Evolutionary conservation across 2,113 vertebrate species (phyloP), one percentile per base, ranked within the genome.

Genomic region (Callaeas wilsoni): DNA sequence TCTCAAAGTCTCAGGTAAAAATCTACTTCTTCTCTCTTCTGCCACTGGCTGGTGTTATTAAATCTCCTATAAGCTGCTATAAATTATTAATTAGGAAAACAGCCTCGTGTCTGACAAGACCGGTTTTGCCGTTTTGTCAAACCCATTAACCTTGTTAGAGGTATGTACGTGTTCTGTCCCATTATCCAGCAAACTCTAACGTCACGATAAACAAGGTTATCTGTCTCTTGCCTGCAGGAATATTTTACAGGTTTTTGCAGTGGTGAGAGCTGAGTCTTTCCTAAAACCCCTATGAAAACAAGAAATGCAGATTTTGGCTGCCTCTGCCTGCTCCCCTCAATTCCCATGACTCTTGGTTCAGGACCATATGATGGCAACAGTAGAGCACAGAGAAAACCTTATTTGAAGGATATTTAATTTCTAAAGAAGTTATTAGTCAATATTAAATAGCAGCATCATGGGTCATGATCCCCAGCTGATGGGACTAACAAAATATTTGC

Each of bases 11-110:
- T 42, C 78, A 39, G 35, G 13, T 29, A 9, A 70, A 74, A 7
- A 27, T 11, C 18, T 33, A 1, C 29, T 41, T 5, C 15, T 84
- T 41, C 55, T 84, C 41, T 32, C n/a, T 74, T 65, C 62, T 89
- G 50, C 32, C 55, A 17, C 16, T 56, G 16, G 6, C 27, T 44
- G 16, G 23, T 46, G 42, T n/a, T 77, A 37, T 37, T 41, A 44
- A 68, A 83, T 39, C 37, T 49, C 44, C 15, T 55, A 4, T 12
- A 57, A 50, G 7, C 52, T 74, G 41, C 69, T 59, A 23, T 89
- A 84, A 95, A 82, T 92, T 44, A 39, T 87, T 79, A 79, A 92
- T 77, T 92, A 87, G n/a, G 62, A 62, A 53, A 70, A 32, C 42
- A 65, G 16, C 5, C 23, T 62, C 3, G 3, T n/a, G 41, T 71